These are phyloP conservation scores for Hassar affinis DNA, from an alignment of 2,113 vertebrate genomes.

Conservation along the genomic window DNA sequence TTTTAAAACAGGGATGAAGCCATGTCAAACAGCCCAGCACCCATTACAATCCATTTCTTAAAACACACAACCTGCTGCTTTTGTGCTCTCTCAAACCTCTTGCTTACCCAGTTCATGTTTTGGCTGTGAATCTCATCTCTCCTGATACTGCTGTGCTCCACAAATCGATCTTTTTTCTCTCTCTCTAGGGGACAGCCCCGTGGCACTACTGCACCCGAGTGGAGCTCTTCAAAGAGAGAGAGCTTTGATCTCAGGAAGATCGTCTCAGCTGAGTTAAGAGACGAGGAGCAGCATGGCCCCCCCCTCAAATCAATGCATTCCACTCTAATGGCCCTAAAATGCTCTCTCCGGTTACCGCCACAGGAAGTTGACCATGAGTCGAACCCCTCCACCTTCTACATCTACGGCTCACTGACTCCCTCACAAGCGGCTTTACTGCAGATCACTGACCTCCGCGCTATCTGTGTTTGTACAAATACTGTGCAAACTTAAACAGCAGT, in stretches of 20 bases:
- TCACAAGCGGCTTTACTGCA: neutral
- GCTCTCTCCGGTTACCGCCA: conserved; percentile 44
- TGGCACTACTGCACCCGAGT: conserved; percentile 60
- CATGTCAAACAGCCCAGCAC: conserved; percentile 33
- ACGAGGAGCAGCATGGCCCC: conserved; percentile 39
- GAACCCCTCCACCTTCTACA: conserved; percentile 23
- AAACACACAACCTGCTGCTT: conserved; percentile 51
- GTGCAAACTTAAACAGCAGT: neutral
- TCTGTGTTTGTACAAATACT: conserved; percentile 28
- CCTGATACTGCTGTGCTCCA: conserved; percentile 45
- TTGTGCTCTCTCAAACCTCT: conserved; percentile 26
- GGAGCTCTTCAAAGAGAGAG: conserved; percentile 65
- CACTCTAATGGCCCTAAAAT: conserved; percentile 50
- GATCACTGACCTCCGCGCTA: conserved; percentile 9
- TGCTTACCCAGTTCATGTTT: neutral
- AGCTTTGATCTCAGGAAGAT: conserved; percentile 64
- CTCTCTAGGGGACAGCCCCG: conserved; percentile 62
- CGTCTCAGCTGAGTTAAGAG: conserved; percentile 57
- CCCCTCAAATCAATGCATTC: conserved; percentile 50
- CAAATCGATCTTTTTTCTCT: conserved; percentile 52
- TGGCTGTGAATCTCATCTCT: neutral
- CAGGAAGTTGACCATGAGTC: conserved; percentile 49
- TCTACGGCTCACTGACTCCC: conserved; percentile 19
- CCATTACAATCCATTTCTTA: neutral
- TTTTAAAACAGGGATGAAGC: conserved; percentile 44